Conservation (phyloP, 2,888 invertebrate genomes). For the Thalpophila matura region DNA sequence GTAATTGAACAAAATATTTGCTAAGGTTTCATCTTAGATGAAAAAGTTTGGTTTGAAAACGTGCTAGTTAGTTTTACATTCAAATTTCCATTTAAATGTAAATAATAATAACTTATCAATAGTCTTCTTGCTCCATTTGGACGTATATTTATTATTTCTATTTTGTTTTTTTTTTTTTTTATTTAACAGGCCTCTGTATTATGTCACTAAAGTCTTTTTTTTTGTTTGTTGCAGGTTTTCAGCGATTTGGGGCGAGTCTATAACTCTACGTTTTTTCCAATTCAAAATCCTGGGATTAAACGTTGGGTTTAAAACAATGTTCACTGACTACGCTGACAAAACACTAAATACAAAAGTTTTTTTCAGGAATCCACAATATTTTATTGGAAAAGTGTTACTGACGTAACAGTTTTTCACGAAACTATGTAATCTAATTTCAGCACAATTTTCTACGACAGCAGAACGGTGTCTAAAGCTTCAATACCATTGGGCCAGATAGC, state of each 20-base stretch:
- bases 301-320: slow-evolving; percentile 25
- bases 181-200: too few species aligned
- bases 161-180: too few species aligned
- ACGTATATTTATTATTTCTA: too few species aligned
- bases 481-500: slow-evolving; percentile 23
- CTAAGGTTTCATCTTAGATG: too few species aligned
- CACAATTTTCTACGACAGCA: slow-evolving; percentile 14
- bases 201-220: too few species aligned
- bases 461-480: slow-evolving; percentile 27
- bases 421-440: slow-evolving; percentile 22
- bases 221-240: too few species aligned
- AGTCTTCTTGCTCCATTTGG: too few species aligned
- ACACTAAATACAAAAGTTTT: slow-evolving; percentile 21
- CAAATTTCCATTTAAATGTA: too few species aligned
- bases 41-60: too few species aligned
- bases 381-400: slow-evolving; percentile 8
- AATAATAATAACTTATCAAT: too few species aligned
- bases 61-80: too few species aligned
- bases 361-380: slow-evolving; percentile 7
- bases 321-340: slow-evolving; percentile 18
- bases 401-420: slow-evolving; percentile 14
- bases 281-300: slow-evolving; percentile 28
- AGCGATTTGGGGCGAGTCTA: background rate
- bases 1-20: background rate
- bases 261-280: slow-evolving; percentile 25